Conservation (phyloP, 1,140 invertebrate genomes). For the Drosophila bipectinata region DNA sequence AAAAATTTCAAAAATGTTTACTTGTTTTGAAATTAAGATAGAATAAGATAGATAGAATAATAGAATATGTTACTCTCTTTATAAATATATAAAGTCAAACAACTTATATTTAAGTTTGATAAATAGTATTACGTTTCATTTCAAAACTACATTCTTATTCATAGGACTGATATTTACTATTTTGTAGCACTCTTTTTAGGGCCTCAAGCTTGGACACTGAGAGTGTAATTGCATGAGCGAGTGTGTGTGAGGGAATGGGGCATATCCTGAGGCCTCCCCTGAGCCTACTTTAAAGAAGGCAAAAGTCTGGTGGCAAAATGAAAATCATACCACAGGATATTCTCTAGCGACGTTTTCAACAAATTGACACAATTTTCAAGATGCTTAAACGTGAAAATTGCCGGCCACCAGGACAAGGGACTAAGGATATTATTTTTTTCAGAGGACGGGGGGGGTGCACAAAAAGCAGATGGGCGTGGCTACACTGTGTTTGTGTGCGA, state of each 20-base stretch:
- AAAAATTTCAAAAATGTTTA: too few relatives aligned
- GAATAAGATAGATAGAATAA: too few relatives aligned
- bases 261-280: conserved; percentile 2
- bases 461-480: background rate
- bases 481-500: background rate
- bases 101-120: too few relatives aligned
- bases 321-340: conserved; percentile 69
- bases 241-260: background rate
- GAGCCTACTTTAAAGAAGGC: conserved; percentile 27
- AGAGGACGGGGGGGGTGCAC: background rate
- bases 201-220: conserved; percentile 24
- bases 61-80: too few relatives aligned
- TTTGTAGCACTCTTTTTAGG: conserved; percentile 63
- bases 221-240: background rate
- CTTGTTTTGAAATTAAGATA: too few relatives aligned
- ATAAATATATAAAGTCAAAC: too few relatives aligned
- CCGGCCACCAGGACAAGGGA: conserved; percentile 7
- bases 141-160: conserved; percentile 23
- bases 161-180: conserved; percentile 75
- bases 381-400: conserved; percentile 73
- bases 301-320: conserved; percentile 33
- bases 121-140: too few relatives aligned
- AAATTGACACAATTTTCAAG: conserved; percentile 83
- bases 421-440: conserved; percentile 12
- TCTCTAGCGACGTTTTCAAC: conserved; percentile 77